phyloP scores from a whole-genome alignment of 2,797 vertebrate species.

The Pantherophis alleghaniensis region DNA sequence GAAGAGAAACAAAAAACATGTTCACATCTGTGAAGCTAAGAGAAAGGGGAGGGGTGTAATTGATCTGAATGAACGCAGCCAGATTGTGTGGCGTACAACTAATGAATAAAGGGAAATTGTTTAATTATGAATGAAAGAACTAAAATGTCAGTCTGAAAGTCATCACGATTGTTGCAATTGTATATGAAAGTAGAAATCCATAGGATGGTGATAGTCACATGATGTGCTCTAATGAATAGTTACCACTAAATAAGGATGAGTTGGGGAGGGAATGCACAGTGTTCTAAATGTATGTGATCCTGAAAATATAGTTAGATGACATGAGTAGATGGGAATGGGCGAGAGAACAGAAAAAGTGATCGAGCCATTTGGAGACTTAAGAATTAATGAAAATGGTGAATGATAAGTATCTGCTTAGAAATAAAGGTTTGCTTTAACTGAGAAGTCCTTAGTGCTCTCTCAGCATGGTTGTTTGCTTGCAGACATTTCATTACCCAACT shows the following conservation, averaged over 20 bases:
- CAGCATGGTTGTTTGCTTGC: not conserved
- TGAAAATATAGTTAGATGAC: not conserved
- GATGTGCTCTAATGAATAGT: not conserved
- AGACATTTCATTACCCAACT: not conserved
- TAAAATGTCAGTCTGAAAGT: not conserved
- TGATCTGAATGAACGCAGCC: not conserved
- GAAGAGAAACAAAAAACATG: not conserved
- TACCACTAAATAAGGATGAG: not conserved
- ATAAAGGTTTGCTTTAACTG: not conserved
- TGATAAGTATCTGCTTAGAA: not conserved
- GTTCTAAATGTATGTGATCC: not conserved
- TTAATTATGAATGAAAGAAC: not conserved
- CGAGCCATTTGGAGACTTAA: not conserved
- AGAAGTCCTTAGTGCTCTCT: not conserved
- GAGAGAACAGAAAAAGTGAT: not conserved
- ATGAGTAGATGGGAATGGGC: not conserved
- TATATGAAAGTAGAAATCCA: not conserved
- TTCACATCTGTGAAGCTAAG: not conserved
- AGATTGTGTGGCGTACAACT: not conserved
- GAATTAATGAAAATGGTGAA: not conserved
- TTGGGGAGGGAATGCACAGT: not conserved
- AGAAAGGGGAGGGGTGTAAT: not conserved
- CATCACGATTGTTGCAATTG: not conserved
- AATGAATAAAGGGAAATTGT: not conserved
- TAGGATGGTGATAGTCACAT: not conserved